Base-by-base conservation (phyloP, 2,888 invertebrate genomes). In the Dysmachus trigonus region DNA sequence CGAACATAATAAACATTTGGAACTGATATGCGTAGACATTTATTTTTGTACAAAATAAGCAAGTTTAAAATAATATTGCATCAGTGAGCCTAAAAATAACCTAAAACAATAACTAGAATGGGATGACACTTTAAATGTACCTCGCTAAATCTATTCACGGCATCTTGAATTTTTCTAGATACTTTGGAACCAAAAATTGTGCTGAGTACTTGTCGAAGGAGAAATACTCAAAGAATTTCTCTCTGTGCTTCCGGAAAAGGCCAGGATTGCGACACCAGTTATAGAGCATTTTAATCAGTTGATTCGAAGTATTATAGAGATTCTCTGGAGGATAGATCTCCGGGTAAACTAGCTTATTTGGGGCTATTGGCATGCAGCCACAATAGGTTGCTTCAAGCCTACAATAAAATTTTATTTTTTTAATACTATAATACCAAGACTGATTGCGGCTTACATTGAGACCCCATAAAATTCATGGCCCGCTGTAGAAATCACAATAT, bases 381-480 rank as follows among this genome's bases (percentile, higher is more conserved):
- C 93, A 93, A 88, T 93, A 93, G 1, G 94, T 93, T n/a, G 95
- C 95, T 91, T 96, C 96, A 87, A 96, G 90, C 93, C 95, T 95
- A 89, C 82, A 92, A 91, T 87, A 84, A 88, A 86, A 73, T 18
- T 30, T n/a, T n/a, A n/a, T n/a, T 13, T 33, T n/a, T 4, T 73
- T 15, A 73, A 1, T 72, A 73, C 6, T 33, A 1, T 15, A 33
- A 31, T 3, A 27, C n/a, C 33, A 73, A 10, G 2, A 33, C 5
- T n/a, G 4, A 10, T 27, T 51, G 13, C 8, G 10, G 27, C 93
- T 92, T 92, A 95, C 95, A 96, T 95, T 30, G 95, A 94, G 30
- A 96, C 95, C 41, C 96, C 96, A 91, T 95, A 96, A 91, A 96
- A 96, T 90, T 96, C 96, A 90, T 96, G 96, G 31, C 93, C 92